These are phyloP conservation scores for Papilio polyxenes DNA, from an alignment of 1,140 invertebrate genomes.

Conservation along the genomic window DNA sequence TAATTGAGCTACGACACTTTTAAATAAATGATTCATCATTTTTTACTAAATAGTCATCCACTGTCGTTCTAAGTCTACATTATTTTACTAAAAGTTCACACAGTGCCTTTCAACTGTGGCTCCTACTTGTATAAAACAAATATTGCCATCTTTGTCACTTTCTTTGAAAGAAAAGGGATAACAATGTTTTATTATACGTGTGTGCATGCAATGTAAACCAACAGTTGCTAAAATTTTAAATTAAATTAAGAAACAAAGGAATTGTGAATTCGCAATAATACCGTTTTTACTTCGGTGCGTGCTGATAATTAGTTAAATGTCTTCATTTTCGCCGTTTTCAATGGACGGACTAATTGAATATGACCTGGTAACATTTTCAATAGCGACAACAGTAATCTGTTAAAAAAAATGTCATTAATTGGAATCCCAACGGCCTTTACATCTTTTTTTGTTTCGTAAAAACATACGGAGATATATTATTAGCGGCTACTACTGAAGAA, in stretches of 20 bases:
- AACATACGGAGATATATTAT: background rate
- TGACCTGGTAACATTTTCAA: slow-evolving; percentile 25
- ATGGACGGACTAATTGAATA: slow-evolving; percentile 10
- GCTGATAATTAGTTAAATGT: slow-evolving; percentile 21
- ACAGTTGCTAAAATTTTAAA: background rate
- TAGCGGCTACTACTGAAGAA: background rate
- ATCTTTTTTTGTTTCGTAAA: background rate
- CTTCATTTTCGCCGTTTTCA: slow-evolving; percentile 23
- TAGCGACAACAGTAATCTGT: slow-evolving; percentile 3
- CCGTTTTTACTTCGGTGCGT: slow-evolving; percentile 10
- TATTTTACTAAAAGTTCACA: too few species aligned
- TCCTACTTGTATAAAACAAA: too few species aligned
- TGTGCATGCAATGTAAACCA: background rate
- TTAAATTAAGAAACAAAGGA: slow-evolving; percentile 4
- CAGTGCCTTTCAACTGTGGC: too few species aligned
- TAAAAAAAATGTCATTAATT: slow-evolving; percentile 9
- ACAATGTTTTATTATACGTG: too few species aligned
- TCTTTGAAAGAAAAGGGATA: too few species aligned
- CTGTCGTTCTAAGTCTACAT: too few species aligned
- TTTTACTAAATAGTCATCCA: too few species aligned
- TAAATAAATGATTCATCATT: too few species aligned
- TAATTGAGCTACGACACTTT: too few species aligned
- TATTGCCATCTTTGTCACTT: too few species aligned
- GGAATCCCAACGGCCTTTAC: background rate
- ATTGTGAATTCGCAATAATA: background rate